Conservation (phyloP, 2,113 vertebrate species). For the Trogon melanurus region DNA sequence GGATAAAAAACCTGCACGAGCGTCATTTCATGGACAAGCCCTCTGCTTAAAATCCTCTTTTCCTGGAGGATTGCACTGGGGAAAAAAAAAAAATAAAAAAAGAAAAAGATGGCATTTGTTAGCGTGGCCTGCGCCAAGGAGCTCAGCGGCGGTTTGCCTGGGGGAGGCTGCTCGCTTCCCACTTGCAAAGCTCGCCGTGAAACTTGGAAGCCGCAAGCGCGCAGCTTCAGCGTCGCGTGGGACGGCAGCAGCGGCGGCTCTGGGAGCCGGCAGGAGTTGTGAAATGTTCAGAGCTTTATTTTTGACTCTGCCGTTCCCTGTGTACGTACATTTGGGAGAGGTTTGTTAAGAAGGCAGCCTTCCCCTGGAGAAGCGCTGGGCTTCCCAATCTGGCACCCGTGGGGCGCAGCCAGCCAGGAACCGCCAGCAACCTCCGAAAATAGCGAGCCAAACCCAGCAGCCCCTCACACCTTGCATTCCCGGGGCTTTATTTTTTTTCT, state of each 20-base stretch:
- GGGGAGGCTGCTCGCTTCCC: conserved; percentile 50
- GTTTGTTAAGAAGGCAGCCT: neutral
- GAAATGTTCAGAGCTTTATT: conserved; percentile 64
- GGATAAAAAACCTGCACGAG: neutral
- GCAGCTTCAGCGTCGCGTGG: neutral
- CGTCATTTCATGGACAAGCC: neutral
- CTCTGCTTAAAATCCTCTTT: conserved; percentile 1
- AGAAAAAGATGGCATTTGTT: neutral
- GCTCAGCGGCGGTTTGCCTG: neutral
- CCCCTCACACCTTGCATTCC: neutral
- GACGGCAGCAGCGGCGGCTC: neutral
- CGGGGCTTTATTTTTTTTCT: neutral
- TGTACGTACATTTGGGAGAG: conserved; percentile 1
- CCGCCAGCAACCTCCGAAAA: neutral
- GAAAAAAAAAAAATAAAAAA: neutral
- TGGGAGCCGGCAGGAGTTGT: conserved; percentile 44
- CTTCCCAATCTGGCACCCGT: conserved; percentile 24
- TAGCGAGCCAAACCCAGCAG: neutral
- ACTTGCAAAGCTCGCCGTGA: neutral
- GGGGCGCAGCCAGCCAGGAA: neutral
- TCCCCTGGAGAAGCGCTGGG: conserved; percentile 3
- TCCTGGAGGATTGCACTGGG: neutral
- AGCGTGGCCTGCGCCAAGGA: conserved; percentile 16
- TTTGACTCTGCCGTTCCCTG: conserved; percentile 28
- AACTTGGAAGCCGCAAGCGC: conserved; percentile 43